phyloP scores from a whole-genome alignment of 2,113 vertebrate species.

The Motacilla tschutschensis region DNA sequence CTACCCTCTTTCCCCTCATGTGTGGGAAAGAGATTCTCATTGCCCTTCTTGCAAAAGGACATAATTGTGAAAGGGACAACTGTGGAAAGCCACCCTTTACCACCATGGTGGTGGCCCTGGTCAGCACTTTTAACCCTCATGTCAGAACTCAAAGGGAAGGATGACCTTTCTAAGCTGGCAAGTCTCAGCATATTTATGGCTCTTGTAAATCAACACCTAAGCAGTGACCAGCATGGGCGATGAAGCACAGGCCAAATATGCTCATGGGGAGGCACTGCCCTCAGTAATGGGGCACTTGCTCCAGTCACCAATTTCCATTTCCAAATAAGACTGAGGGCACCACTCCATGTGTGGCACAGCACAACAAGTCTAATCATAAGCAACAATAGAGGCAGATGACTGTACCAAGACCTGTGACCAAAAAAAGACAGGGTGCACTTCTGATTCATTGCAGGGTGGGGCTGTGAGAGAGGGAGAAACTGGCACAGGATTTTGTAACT shows the following conservation, averaged over 20 bases:
- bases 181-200: slow-evolving; percentile 2
- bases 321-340: slow-evolving; percentile 37
- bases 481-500: background rate
- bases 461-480: background rate
- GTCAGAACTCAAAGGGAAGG: background rate
- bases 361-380: background rate
- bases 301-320: background rate
- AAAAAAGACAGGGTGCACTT: slow-evolving; percentile 33
- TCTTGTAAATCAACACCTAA: slow-evolving; percentile 10
- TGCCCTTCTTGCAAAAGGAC: background rate
- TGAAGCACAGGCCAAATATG: slow-evolving; percentile 3
- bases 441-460: slow-evolving; percentile 39
- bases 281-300: background rate
- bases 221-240: background rate
- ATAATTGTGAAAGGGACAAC: background rate
- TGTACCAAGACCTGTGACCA: slow-evolving; percentile 36
- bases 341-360: background rate
- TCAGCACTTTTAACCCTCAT: background rate
- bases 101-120: background rate
- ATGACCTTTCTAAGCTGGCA: background rate
- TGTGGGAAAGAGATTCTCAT: background rate
- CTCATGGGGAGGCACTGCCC: background rate
- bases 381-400: slow-evolving; percentile 27
- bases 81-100: background rate
- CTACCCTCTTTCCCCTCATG: no score